These are phyloP conservation scores for Luperina nickerlii DNA, from an alignment of 2,888 invertebrate genomes.

Conservation along the genomic window DNA sequence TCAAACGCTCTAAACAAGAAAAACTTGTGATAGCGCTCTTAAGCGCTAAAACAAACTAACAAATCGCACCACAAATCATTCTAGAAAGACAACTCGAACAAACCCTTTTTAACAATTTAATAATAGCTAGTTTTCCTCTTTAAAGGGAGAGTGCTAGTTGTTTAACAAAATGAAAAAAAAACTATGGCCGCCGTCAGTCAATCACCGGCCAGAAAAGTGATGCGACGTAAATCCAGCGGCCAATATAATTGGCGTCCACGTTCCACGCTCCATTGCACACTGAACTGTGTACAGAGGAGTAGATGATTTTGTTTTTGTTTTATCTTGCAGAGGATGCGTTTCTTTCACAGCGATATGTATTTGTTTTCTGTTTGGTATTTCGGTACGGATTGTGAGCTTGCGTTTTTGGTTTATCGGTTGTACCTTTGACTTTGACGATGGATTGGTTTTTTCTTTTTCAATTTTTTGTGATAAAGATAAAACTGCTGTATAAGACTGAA, in stretches of 20 bases:
- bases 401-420: slow-evolving; percentile 22
- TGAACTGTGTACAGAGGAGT: slow-evolving; percentile 55
- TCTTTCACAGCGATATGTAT: slow-evolving; percentile 57
- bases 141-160: slow-evolving; percentile 52
- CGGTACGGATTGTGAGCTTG: slow-evolving; percentile 33
- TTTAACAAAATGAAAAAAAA: slow-evolving; percentile 65
- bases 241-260: slow-evolving; percentile 83
- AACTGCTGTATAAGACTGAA: background rate
- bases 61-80: slow-evolving; percentile 46
- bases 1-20: too few species aligned
- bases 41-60: slow-evolving; percentile 3
- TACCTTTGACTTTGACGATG: slow-evolving; percentile 20
- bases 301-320: slow-evolving; percentile 49
- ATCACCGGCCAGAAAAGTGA: slow-evolving; percentile 78
- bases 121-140: slow-evolving; percentile 54
- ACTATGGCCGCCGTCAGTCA: slow-evolving; percentile 74
- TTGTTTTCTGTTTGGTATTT: slow-evolving; percentile 44
- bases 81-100: slow-evolving; percentile 6
- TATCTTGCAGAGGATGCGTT: slow-evolving; percentile 45
- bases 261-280: slow-evolving; percentile 74
- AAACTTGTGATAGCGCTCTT: too few species aligned
- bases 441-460: background rate
- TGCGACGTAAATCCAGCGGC: slow-evolving; percentile 78
- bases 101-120: slow-evolving; percentile 35
- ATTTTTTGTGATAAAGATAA: slow-evolving; percentile 6